Conservation (phyloP, 2,113 vertebrate species). For the Vanacampus margaritifer region DNA sequence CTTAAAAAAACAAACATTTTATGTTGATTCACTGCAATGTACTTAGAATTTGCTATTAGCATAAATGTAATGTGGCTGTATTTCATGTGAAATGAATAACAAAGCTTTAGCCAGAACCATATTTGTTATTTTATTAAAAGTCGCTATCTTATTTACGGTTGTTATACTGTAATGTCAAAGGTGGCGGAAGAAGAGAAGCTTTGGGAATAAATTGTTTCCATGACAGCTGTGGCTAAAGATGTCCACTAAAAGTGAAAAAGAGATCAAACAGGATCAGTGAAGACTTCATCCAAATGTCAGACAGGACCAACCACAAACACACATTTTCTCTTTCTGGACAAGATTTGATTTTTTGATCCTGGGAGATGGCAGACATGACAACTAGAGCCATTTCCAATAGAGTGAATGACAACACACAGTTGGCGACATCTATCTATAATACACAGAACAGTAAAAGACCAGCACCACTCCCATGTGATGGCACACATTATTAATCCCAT, state of each 20-base stretch:
- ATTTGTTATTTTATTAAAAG: slow-evolving; percentile 59
- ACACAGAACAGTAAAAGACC: slow-evolving; percentile 55
- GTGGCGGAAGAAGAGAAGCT: slow-evolving; percentile 59
- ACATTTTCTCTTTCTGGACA: slow-evolving; percentile 36
- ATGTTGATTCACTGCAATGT: too few species aligned
- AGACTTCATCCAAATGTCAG: slow-evolving; percentile 67
- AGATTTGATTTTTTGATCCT: slow-evolving; percentile 58
- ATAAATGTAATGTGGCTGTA: too few species aligned
- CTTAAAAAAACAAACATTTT: too few species aligned
- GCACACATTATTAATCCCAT: slow-evolving; percentile 64
- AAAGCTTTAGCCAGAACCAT: slow-evolving; percentile 16
- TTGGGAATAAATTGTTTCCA: slow-evolving; percentile 53
- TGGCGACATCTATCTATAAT: slow-evolving; percentile 48
- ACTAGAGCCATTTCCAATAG: slow-evolving; percentile 46
- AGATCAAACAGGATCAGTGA: slow-evolving; percentile 61
- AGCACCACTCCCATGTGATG: slow-evolving; percentile 39
- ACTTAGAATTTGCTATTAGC: too few species aligned
- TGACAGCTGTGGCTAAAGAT: slow-evolving; percentile 65
- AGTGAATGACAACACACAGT: slow-evolving; percentile 57
- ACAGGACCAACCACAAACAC: slow-evolving; percentile 36
- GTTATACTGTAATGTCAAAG: slow-evolving; percentile 56
- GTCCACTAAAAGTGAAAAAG: slow-evolving; percentile 50
- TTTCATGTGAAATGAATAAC: too few species aligned
- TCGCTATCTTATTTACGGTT: slow-evolving; percentile 62
- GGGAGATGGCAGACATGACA: slow-evolving; percentile 55